Base-by-base conservation (phyloP, 2,888 invertebrate species). In the Emmelina monodactyla region DNA sequence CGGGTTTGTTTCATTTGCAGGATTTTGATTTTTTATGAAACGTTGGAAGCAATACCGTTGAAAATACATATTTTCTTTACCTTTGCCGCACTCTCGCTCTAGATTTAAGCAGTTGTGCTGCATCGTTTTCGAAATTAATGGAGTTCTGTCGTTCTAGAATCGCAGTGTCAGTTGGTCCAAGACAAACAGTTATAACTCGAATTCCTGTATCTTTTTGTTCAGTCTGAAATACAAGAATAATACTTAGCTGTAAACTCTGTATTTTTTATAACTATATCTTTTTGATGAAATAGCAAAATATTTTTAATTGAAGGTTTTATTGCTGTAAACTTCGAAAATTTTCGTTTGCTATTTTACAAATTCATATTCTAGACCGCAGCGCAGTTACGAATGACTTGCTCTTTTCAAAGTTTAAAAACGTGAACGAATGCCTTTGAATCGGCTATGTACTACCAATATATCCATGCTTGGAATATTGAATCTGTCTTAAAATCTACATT, bases 121-220 rank as follows among this genome's bases (percentile, higher is more conserved):
- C 45, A 36, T 60, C 55, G 45, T 56, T 58, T 30, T 58, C 53
- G 16, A 62, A 63, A 44, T 60, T 57, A 28, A 55, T 52, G 34
- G 57, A 51, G 49, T 55, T 58, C 14, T 42, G 55, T 44, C 64
- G 58, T 22, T 67, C 60, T 2, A 73, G 46, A 16, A 76, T 58
- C 2, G 71, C 76, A 0, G 78, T 78, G 46, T 78, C 76, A 0
- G 78, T 78, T 0, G 75, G 72, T 1, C 78, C 78, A 13, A 75
- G 60, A 39, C 78, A 78, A 3, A 73, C 69, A 7, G 72, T 67
- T 42, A 72, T 39, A 22, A 76, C 57, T 5, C 72, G 63, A 2
- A 78, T 75, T 40, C 29, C 29, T 59, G 51, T 4, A 58, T 62
- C 33, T 55, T 58, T 19, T n/a, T 25, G 9, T 3, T n/a, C 53